Evolutionary conservation across 2,888 invertebrate genomes (phyloP), one percentile per base, ranked within the genome.

Genomic region (Dicyrtoma fusca): DNA sequence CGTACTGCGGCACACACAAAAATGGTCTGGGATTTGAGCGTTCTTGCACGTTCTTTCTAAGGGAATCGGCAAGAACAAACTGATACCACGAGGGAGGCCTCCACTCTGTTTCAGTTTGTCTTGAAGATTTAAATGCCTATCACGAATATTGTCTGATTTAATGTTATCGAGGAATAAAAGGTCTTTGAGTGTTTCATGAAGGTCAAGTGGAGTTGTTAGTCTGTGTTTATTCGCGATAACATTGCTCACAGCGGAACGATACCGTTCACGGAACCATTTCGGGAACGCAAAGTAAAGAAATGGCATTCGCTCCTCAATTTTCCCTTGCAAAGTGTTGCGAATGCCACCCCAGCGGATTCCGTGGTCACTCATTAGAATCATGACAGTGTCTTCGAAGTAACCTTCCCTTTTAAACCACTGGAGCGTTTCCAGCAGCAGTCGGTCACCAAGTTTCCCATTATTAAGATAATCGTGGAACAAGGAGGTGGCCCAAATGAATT

Each of bases 391-490:
- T 3, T 34, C 34, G 3, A 34, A 34, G 8, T 34, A 34, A 34
- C 34, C 34, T 8, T 85, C 82, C 0, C 83, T 79, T 47, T 88
- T 84, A 65, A 91, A 82, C 72, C 84, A 83, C 74, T 84, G 82
- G 66, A 95, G 84, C 81, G 91, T 87, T 0, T 84, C 81, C 76
- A 85, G 82, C 80, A 91, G 89, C 59, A 86, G 84, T 0, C 87
- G 84, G 81, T 96, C 95, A 74, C 92, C 91, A 34, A 89, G 82
- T 81, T 87, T 87, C 0, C 92, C 91, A 81, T 89, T 89, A 82
- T 93, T 94, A 69, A 95, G 86, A 82, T 88, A 89, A 82, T 95
- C 95, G 82, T 96, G 95, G 1, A 92, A 91, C 80, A 95, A 85
- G 70, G 92, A 89, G 0, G 90, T 89, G 74, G 91, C 88, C 92